Evolutionary conservation across 1,140 invertebrate genomes (phyloP), one percentile per base, ranked within the genome.

Genomic region (Trigoniulus corallinus): DNA sequence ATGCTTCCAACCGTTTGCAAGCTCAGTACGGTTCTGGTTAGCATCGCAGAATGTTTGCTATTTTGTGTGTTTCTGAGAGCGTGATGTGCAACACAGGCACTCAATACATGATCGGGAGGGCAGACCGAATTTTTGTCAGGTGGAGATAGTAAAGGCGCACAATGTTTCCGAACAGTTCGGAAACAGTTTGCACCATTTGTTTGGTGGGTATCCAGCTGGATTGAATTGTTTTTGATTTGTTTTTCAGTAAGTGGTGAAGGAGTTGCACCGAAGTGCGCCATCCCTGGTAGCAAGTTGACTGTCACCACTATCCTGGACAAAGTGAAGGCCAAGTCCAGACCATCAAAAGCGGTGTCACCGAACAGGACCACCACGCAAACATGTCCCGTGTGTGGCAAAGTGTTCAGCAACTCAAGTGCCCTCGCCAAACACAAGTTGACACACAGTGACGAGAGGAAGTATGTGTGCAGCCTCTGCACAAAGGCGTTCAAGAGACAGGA

Each of bases 401-500:
- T 89, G 59, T 96, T 97, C 72, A 88, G 87, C 63, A 97, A 95
- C 70, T 88, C 89, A 59, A 94, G 89, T 61, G 91, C 93, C 44
- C 75, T 97, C 59, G 91, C 92, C 50, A 97, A 97, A 70, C 93
- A 96, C 75, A 93, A 92, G 70, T 73, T 96, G 67, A 96, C 91
- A 56, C 93, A 97, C 74, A 94, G 89, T 70, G 91, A 97, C 70
- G 92, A 97, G 66, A 70, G 93, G 59, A 93, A 94, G 71, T 96
- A 95, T 69, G 82, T 92, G 53, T 97, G 93, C 69, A 80, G 76
- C 58, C 82, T 93, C 65, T 97, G 93, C 69, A 80, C 84, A 49
- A 97, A 97, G 72, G 91, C 91, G 57, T 97, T 97, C 75, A 97
- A 97, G 73, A 78, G 92, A 67, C 92, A 96, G 72, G 93, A 97